These are phyloP conservation scores for Gerris lacustris DNA, from an alignment of 2,888 invertebrate genomes.

Conservation along the genomic window DNA sequence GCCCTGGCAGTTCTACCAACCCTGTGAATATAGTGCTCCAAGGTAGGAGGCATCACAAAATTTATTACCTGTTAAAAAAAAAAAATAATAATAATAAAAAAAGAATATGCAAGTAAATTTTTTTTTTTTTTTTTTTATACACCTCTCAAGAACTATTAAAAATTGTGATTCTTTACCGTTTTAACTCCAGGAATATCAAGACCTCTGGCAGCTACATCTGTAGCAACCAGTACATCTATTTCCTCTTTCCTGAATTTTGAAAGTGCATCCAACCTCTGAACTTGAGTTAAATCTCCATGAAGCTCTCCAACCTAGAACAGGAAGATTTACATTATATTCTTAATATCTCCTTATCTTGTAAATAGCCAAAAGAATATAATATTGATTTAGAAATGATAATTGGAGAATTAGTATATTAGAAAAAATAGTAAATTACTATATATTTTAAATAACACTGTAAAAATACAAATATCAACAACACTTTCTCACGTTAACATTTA, in stretches of 20 bases:
- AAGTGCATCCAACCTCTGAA: slow-evolving; percentile 80
- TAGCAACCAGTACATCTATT: slow-evolving; percentile 79
- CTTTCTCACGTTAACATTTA: too few species aligned
- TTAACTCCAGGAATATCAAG: slow-evolving; percentile 94
- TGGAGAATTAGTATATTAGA: not conserved
- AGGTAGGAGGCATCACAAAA: slow-evolving; percentile 84
- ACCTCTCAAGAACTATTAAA: not conserved
- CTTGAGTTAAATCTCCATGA: slow-evolving; percentile 93
- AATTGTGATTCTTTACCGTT: slow-evolving; percentile 47
- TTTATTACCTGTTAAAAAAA: slow-evolving; percentile 57
- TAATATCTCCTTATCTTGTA: not conserved
- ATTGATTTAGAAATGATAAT: not conserved
- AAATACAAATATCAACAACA: too few species aligned
- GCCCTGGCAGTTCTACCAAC: slow-evolving; percentile 95
- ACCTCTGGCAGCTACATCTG: slow-evolving; percentile 88
- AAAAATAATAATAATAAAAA: not conserved
- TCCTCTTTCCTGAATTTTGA: slow-evolving; percentile 75
- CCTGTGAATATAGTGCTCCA: slow-evolving; percentile 93
- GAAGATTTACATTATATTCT: not conserved
- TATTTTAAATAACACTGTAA: too few species aligned
- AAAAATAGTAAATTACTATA: not conserved
- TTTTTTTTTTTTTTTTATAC: slow-evolving; percentile 5
- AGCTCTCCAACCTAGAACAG: slow-evolving; percentile 58
- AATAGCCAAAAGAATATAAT: not conserved
- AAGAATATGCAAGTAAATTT: not conserved